Evolutionary conservation across 2,888 invertebrate species (phyloP).

Genomic region (Helleia helle): DNA sequence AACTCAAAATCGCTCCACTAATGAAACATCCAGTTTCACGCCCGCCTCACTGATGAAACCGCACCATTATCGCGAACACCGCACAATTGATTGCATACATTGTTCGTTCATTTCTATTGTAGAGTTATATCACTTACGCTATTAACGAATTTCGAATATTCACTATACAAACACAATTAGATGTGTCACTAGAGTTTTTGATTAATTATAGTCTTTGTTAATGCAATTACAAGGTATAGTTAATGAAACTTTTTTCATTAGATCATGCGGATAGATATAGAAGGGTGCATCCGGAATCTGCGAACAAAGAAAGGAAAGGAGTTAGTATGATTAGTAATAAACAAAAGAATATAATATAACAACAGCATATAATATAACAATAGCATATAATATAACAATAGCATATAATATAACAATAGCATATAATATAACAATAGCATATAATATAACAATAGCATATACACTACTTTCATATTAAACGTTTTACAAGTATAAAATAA

Average conservation of each 20-base stretch:
- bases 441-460: too few species aligned
- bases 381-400: too few species aligned
- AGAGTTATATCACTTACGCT: not conserved
- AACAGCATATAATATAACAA: too few species aligned
- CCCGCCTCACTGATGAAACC: not conserved
- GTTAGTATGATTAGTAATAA: constrained; percentile 55
- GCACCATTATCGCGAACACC: constrained; percentile 22
- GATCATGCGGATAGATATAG: constrained; percentile 32
- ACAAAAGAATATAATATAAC: not conserved
- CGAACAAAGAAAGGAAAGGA: constrained; percentile 56
- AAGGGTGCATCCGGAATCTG: constrained; percentile 45
- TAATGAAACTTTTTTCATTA: constrained; percentile 9
- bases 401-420: too few species aligned
- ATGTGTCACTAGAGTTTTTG: not conserved
- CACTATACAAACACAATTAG: not conserved
- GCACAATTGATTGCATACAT: constrained; percentile 32
- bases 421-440: too few species aligned
- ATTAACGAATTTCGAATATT: not conserved
- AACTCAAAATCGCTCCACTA: not conserved
- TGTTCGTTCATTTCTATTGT: constrained; percentile 27
- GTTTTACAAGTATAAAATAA: too few species aligned
- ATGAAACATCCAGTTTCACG: not conserved
- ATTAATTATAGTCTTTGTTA: not conserved
- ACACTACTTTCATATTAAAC: too few species aligned
- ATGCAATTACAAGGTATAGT: not conserved